These are phyloP conservation scores for Hypotaenidia philippensis DNA, from an alignment of 2,797 vertebrate species.

Conservation along the genomic window DNA sequence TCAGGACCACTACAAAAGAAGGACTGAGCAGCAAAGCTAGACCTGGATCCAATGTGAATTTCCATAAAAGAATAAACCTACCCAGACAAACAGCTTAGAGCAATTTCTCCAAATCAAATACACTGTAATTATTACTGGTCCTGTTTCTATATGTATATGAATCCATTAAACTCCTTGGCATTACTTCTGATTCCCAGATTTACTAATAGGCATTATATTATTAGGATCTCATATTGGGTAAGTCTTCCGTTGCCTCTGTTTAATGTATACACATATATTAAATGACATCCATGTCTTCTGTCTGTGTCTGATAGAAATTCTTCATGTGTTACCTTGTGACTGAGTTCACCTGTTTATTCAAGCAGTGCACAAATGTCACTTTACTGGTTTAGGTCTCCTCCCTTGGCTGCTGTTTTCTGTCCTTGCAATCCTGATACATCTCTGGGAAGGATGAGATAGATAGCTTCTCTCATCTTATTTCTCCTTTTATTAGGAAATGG, in stretches of 20 bases:
- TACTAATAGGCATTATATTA: neutral
- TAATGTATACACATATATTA: neutral
- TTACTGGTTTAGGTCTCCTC: neutral
- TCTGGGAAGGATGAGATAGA: neutral
- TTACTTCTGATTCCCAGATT: neutral
- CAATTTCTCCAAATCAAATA: neutral
- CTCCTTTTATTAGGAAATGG: neutral
- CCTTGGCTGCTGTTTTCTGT: neutral
- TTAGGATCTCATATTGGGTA: neutral
- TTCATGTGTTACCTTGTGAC: neutral
- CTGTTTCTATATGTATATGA: neutral
- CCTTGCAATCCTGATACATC: neutral
- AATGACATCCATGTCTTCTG: neutral
- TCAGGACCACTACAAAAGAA: neutral
- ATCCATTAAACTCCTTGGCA: neutral
- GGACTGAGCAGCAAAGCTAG: neutral
- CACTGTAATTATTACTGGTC: neutral
- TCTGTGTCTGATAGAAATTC: conserved; percentile 17
- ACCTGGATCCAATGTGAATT: neutral
- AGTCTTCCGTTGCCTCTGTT: neutral
- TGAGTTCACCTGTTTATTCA: conserved; percentile 21
- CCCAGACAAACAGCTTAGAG: neutral
- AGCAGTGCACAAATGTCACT: neutral
- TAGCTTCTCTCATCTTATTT: neutral
- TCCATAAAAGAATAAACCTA: neutral